A percentile compares a stretch with the other conserved stretches of the same genome.
Conservation (phyloP, 2,797 vertebrate species). For the Rhodeus uyekii region DNA sequence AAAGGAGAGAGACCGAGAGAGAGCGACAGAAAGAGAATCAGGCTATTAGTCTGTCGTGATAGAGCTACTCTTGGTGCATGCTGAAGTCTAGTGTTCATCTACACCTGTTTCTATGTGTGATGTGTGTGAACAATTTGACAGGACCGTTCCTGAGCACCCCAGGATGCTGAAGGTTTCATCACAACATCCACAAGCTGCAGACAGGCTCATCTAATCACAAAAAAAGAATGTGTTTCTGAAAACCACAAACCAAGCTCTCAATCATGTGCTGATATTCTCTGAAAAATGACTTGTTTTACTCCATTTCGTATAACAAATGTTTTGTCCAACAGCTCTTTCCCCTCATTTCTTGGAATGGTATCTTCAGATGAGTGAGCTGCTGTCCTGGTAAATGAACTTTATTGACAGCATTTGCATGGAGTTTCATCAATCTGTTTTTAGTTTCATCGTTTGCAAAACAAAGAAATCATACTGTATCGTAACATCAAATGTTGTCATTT, state of each 20-base stretch:
- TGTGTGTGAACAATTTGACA: conserved; percentile 41
- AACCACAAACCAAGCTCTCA: conserved; percentile 22
- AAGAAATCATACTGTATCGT: too few species aligned
- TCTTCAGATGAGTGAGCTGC: not conserved
- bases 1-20: not conserved
- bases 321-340: not conserved
- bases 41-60: conserved; percentile 18
- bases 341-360: not conserved
- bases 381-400: not conserved
- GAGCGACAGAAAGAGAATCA: not conserved
- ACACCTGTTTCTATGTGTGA: conserved; percentile 33
- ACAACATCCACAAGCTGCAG: conserved; percentile 17
- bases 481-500: not conserved
- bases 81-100: conserved; percentile 29
- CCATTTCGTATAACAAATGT: not conserved
- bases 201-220: conserved; percentile 16
- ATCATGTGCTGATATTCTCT: conserved; percentile 9
- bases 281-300: conserved; percentile 2
- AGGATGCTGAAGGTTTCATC: conserved; percentile 21
- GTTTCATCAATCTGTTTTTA: conserved; percentile 30
- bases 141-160: conserved; percentile 28
- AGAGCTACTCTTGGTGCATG: not conserved
- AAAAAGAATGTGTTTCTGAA: conserved; percentile 9
- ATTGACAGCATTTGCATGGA: not conserved
- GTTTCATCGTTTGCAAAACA: not conserved